Base-by-base conservation (phyloP, 1,140 invertebrate genomes). In the Caenorhabditis remanei region DNA sequence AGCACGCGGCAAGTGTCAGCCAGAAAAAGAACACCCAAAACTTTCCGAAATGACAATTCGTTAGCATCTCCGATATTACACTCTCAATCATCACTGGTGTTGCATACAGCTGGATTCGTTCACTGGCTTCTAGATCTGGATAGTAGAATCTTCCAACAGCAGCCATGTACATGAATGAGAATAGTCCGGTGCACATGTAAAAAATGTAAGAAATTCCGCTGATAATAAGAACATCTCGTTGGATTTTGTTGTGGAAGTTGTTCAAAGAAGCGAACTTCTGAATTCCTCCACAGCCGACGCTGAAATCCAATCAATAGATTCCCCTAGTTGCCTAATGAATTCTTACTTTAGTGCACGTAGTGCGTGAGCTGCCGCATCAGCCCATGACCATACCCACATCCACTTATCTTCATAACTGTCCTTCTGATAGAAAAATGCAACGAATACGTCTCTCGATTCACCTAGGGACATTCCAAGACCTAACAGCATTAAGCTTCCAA, bases 201-300 rank as follows among this genome's bases (percentile, higher is more conserved):
- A 79, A 79, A 8, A 79, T 21, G 53, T 21, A 79, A 9, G 71
- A 43, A 53, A 79, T 24, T 8, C 13, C 13, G n/a, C 71, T 79
- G 14, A 79, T 21, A 19, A 50, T 24, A 5, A 79, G 21, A 32
- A 79, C 71, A 53, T 50, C 71, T 50, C n/a, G 6, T 24, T 79
- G 71, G 21, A 79, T 79, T 79, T 79, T 79, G 21, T 79, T 79
- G 46, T 79, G 71, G 16, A 79, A 79, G n/a, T 50, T 79, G 71
- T 79, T 79, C 4, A 79, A n/a, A 9, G 71, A 79, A 0, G 71
- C 71, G 21, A 79, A 79, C 24, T 79, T 79, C 21, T 79, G 71
- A 24, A 79, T 79, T 24, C 71, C 71, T 11, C 71, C 71, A 79
- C 71, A 79, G 0, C 71, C 71, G 11, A 79, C 71, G 9, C 71